Conservation (phyloP, 2,113 vertebrate genomes). For the Brachyhypopomus occidentalis region DNA sequence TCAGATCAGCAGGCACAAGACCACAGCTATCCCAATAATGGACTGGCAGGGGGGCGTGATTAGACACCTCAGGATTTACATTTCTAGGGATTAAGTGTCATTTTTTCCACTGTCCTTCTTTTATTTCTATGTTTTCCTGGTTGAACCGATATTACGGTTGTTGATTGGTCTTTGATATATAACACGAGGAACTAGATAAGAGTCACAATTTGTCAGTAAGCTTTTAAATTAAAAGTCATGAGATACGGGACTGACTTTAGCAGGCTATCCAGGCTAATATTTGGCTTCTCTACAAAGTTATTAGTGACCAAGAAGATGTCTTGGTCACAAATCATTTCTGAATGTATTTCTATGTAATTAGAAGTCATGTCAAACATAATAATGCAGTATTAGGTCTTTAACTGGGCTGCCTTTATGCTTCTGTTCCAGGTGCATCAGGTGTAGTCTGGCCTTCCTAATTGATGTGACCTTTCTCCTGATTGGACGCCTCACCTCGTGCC, state of each 20-base stretch:
- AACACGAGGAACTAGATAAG: not conserved
- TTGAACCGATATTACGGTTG: conserved; percentile 6
- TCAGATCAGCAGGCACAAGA: conserved; percentile 37
- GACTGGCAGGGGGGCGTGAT: conserved; percentile 11
- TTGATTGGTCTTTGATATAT: conserved; percentile 21
- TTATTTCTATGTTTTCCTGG: not conserved
- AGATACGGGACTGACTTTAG: conserved; percentile 8
- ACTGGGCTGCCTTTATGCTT: no score
- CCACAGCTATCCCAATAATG: conserved; percentile 38
- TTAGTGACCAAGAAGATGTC: not conserved
- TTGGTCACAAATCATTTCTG: no score
- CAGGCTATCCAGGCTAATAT: not conserved
- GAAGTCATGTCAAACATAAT: no score
- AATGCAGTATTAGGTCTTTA: no score
- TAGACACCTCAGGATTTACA: conserved; percentile 38
- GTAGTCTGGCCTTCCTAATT: no score
- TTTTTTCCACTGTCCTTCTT: conserved; percentile 9
- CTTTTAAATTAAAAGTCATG: conserved; percentile 28
- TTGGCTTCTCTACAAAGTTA: not conserved
- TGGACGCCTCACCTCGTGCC: no score
- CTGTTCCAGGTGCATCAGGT: no score
- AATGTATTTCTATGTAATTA: no score
- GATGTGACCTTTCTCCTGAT: no score
- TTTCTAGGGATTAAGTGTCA: conserved; percentile 36
- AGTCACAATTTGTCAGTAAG: not conserved